Percentiles rank a stretch among this genome's conserved stretches.
Conservation (phyloP, 2,113 vertebrate genomes). For the Hypanus sabinus region DNA sequence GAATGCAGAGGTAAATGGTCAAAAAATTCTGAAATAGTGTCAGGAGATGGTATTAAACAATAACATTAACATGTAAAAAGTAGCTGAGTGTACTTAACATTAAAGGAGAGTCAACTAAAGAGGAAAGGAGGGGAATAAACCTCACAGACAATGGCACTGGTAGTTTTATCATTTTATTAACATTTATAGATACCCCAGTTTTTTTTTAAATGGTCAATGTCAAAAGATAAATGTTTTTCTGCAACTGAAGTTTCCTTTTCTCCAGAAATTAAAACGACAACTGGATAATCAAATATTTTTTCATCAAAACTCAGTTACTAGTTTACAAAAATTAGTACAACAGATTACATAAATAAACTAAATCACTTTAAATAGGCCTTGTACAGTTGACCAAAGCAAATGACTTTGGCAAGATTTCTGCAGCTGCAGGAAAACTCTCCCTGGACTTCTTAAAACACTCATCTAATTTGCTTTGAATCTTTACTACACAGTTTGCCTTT, state of each 20-base stretch:
- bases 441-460: conserved; percentile 27
- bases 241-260: conserved; percentile 17
- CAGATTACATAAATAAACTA: conserved; percentile 38
- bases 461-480: conserved; percentile 34
- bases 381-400: conserved; percentile 32
- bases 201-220: conserved; percentile 35
- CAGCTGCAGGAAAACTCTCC: conserved; percentile 14
- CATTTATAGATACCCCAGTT: conserved; percentile 34
- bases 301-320: conserved; percentile 36
- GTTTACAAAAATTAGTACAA: conserved; percentile 38
- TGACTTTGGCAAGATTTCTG: conserved; percentile 26
- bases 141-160: neutral
- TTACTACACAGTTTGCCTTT: conserved; percentile 30
- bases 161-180: conserved; percentile 36
- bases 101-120: neutral
- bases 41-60: neutral
- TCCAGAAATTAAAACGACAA: conserved; percentile 18
- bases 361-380: conserved; percentile 37
- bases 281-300: conserved; percentile 21
- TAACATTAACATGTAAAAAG: conserved; percentile 8
- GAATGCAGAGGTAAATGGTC: neutral
- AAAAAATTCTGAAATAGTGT: neutral
- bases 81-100: neutral
- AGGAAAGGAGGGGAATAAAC: conserved; percentile 23
- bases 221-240: conserved; percentile 27